A percentile compares a stretch with the other conserved stretches of the same genome.
These are phyloP conservation scores for Lepidocyrtoides sp. DNA, from an alignment of 2,888 invertebrate species.

Conservation along the genomic window DNA sequence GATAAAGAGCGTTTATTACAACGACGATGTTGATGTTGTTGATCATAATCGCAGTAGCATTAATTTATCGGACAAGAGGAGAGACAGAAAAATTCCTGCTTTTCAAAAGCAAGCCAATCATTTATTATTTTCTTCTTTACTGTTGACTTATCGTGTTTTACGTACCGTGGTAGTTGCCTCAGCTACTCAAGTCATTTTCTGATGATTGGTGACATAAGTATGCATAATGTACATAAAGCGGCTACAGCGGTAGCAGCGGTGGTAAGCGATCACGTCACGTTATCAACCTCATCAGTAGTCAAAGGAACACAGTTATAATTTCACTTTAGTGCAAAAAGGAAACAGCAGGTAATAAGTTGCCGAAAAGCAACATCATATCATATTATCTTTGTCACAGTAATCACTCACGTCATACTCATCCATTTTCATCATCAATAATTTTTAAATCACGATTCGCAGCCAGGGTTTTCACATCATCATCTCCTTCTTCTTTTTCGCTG, in stretches of 20 bases:
- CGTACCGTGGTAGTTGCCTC: background rate
- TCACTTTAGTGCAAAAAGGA: constrained; percentile 49
- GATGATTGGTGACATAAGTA: constrained; percentile 44
- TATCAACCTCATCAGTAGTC: constrained; percentile 25
- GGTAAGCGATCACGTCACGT: background rate
- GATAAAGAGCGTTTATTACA: constrained; percentile 10
- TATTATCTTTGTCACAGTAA: constrained; percentile 52
- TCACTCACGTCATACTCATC: constrained; percentile 72
- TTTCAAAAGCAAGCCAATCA: constrained; percentile 27
- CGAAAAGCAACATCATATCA: constrained; percentile 60
- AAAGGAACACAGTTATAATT: constrained; percentile 24
- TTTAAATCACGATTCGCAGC: constrained; percentile 72
- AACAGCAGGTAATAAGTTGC: constrained; percentile 39
- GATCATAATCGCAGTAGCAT: background rate
- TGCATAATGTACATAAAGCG: constrained; percentile 16
- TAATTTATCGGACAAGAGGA: constrained; percentile 56
- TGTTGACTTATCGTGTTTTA: background rate
- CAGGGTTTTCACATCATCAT: constrained; percentile 64
- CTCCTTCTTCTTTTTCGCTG: constrained; percentile 1
- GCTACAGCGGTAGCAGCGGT: background rate
- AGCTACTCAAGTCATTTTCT: background rate
- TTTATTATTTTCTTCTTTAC: background rate
- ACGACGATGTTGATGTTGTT: background rate
- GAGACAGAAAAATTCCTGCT: constrained; percentile 46
- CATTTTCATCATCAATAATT: constrained; percentile 76